Conservation (phyloP, 2,797 vertebrate species). For the Tauraco hartlaubi region DNA sequence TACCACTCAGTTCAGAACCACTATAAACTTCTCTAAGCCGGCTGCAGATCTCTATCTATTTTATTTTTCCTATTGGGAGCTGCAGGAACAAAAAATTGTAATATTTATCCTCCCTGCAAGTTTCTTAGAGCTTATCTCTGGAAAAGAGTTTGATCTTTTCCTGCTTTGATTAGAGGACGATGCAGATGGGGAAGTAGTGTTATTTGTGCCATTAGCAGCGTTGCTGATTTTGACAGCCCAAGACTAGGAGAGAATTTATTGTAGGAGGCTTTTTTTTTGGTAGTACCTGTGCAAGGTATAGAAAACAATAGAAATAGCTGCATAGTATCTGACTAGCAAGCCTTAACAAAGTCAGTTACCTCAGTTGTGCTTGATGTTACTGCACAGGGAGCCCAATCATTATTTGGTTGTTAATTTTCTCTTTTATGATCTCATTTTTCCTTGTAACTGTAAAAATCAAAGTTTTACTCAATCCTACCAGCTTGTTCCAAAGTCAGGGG, state of each 20-base stretch:
- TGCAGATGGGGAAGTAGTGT: neutral
- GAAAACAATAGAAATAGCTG: neutral
- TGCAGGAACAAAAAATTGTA: neutral
- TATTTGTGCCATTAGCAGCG: neutral
- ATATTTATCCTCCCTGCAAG: neutral
- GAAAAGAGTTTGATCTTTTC: neutral
- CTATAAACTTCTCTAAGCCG: neutral
- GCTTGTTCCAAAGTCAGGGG: neutral
- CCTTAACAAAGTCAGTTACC: neutral
- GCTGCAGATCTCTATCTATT: neutral
- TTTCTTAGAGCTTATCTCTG: neutral
- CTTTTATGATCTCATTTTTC: conserved; percentile 7
- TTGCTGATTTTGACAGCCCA: neutral
- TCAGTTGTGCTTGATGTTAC: neutral
- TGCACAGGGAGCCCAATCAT: neutral
- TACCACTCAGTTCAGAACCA: neutral
- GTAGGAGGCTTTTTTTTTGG: neutral
- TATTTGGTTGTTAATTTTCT: neutral
- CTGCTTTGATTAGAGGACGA: neutral
- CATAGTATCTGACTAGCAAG: neutral
- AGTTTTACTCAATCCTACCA: neutral
- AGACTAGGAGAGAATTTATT: neutral
- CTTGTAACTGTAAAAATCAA: neutral
- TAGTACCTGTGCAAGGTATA: neutral
- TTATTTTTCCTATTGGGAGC: neutral